Conservation (phyloP, 2,113 vertebrate genomes). For the Scopus umbretta region DNA sequence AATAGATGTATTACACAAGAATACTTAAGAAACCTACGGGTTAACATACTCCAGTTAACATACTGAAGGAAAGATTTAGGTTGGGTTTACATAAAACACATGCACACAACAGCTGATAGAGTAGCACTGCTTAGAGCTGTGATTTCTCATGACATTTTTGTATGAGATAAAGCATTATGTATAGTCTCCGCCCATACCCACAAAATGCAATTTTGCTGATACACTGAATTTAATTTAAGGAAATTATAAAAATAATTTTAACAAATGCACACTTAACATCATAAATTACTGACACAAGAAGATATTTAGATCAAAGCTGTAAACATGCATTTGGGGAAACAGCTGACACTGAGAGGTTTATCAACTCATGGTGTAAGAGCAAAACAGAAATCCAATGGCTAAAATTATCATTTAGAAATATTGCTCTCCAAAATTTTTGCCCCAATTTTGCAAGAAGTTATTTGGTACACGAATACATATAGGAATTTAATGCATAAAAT, state of each 20-base stretch:
- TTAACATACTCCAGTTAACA: not conserved
- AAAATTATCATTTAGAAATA: not conserved
- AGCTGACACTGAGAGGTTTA: not conserved
- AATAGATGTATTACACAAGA: not conserved
- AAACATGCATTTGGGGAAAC: not conserved
- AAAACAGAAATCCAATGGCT: not conserved
- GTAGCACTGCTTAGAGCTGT: not conserved
- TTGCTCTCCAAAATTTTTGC: not conserved
- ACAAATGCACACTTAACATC: not conserved
- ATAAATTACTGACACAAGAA: not conserved
- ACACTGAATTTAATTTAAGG: not conserved
- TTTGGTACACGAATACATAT: rapidly evolving
- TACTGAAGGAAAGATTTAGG: not conserved
- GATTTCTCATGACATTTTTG: not conserved
- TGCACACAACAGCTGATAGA: not conserved
- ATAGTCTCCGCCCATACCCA: not conserved
- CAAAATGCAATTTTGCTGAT: not conserved
- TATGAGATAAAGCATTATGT: not conserved
- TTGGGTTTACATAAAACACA: not conserved
- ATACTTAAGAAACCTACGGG: not conserved
- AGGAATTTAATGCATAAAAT: not conserved
- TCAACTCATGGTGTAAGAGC: not conserved
- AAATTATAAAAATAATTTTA: not conserved
- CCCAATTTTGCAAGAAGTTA: not conserved
- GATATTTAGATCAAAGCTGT: not conserved